Conservation (phyloP, 1,140 invertebrate species). For the Stenopsyche tienmushanensis region DNA sequence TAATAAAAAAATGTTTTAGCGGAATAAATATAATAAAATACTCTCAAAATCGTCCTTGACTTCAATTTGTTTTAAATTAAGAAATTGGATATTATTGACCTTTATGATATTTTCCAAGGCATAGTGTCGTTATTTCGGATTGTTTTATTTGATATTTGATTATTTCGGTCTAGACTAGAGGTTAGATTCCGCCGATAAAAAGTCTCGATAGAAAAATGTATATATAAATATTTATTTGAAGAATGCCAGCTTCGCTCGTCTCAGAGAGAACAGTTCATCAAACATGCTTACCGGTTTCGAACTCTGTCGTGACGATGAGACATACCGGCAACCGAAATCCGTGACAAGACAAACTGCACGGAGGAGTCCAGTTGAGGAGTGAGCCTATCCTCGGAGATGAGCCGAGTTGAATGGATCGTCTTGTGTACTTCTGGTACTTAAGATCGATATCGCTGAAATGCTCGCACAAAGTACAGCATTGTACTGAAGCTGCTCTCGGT, state of each 20-base stretch:
- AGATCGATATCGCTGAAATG: slow-evolving; percentile 19
- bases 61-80: too few relatives aligned
- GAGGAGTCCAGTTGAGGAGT: neutral
- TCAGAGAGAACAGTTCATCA: slow-evolving; percentile 19
- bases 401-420: slow-evolving; percentile 25
- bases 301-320: slow-evolving; percentile 27
- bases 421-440: slow-evolving; percentile 17
- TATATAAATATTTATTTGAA: slow-evolving; percentile 7
- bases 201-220: too few relatives aligned
- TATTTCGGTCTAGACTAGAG: too few relatives aligned
- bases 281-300: slow-evolving; percentile 25
- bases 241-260: slow-evolving; percentile 9
- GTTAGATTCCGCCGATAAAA: too few relatives aligned
- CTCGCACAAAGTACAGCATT: neutral
- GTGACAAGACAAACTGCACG: slow-evolving; percentile 29
- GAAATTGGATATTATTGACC: too few relatives aligned
- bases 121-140: too few relatives aligned
- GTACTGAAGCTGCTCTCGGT: neutral
- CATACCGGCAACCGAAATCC: slow-evolving; percentile 25
- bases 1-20: too few relatives aligned
- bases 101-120: too few relatives aligned
- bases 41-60: too few relatives aligned
- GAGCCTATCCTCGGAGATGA: neutral
- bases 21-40: too few relatives aligned
- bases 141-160: too few relatives aligned